Base-by-base conservation (phyloP, 2,888 invertebrate species). In the Troides aeacus region DNA sequence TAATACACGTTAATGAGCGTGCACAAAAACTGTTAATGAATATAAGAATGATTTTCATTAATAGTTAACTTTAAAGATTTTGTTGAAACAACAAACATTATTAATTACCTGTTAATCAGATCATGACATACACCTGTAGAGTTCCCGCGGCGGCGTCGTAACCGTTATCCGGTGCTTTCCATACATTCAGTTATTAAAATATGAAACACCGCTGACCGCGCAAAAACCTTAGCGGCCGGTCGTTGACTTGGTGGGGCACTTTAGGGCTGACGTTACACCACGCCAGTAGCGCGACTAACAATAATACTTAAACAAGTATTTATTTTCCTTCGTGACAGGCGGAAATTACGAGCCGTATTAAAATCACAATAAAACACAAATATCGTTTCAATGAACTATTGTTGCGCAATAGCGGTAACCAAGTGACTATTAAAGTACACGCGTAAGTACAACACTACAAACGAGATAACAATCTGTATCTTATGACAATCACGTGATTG, bases 161-260 rank as follows among this genome's bases (percentile, higher is more conserved):
- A 68, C 71, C 73, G 77, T 80, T 79, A 74, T 82, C 84, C 84
- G 80, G 78, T 81, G 83, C 84, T 89, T 88, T 87, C 86, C 85
- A 88, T 88, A 89, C 84, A 87, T 89, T 90, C 89, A 87, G 90
- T 90, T 89, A 82, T 88, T 89, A 89, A 88, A 88, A 88, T 87
- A 90, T 66, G 63, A 87, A 87, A 88, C 86, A 86, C 87, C 86
- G 84, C 84, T 84, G 84, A 84, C 73, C 81, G 84, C 86, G 88
- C 87, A 89, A 91, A 90, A 81, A 81, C 90, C 89, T 90, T 89
- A 83, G 83, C 83, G 81, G 83, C 77, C 86, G 92, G 90, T 90
- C 92, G 84, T 84, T 87, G 90, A 90, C 91, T 85, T 84, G 80
- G 82, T 82, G 91, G 82, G 91, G 90, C 90, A 88, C 90, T 90